Percentiles rank a stretch among this genome's conserved stretches.
Evolutionary conservation across 1,140 invertebrate species (phyloP).

Genomic region (Temnothorax longispinosus): DNA sequence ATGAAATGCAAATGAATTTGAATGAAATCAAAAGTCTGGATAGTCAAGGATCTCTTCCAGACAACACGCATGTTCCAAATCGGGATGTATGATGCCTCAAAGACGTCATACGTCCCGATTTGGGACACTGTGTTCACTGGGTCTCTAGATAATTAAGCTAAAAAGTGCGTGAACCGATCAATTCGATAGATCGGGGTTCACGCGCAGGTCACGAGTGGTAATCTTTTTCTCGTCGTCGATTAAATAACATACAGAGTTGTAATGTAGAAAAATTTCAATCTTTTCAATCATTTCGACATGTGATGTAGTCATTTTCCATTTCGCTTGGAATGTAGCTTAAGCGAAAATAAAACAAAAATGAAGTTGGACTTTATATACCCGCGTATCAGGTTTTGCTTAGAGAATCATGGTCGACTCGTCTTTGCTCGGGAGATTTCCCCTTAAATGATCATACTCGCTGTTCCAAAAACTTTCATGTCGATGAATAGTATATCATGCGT

Average conservation of each 20-base stretch:
- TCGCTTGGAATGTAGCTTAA: background rate
- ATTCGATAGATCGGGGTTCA: background rate
- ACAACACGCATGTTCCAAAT: too few species aligned
- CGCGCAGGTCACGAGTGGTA: background rate
- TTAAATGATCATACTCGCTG: background rate
- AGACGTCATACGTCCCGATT: too few species aligned
- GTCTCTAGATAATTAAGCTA: background rate
- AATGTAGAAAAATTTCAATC: background rate
- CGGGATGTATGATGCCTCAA: too few species aligned
- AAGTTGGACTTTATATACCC: background rate
- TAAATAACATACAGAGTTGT: background rate
- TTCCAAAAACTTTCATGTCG: constrained; percentile 9
- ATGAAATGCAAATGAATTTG: constrained; percentile 10
- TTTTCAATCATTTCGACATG: background rate
- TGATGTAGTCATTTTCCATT: background rate
- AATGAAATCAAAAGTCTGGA: background rate
- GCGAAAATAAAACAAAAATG: background rate
- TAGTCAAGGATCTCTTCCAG: background rate
- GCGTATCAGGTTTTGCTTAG: background rate
- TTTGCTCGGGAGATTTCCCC: background rate
- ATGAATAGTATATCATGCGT: constrained; percentile 24
- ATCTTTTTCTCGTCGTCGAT: background rate
- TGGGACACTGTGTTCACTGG: too few species aligned
- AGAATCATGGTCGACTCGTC: background rate
- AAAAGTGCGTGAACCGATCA: background rate